These are phyloP conservation scores for Ptilorrhoa leucosticta DNA, from an alignment of 2,113 vertebrate genomes.

Conservation along the genomic window DNA sequence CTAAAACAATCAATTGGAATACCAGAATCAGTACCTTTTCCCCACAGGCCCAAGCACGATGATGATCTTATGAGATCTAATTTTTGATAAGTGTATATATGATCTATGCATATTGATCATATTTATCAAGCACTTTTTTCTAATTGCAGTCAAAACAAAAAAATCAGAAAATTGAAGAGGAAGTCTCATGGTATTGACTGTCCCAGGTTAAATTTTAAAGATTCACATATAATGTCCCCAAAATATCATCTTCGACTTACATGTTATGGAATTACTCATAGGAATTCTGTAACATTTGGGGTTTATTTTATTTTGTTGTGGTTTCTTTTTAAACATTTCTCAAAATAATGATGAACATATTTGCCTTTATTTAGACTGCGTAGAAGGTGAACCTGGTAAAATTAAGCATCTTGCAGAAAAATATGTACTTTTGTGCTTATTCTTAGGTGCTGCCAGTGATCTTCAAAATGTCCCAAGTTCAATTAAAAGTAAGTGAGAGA, in stretches of 20 bases:
- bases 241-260: neutral
- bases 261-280: neutral
- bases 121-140: neutral
- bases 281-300: neutral
- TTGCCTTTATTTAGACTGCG: neutral
- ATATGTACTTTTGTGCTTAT: neutral
- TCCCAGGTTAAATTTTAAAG: neutral
- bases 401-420: neutral
- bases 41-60: neutral
- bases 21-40: neutral
- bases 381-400: neutral
- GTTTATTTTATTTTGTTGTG: neutral
- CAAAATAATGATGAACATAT: neutral
- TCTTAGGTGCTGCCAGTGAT: neutral
- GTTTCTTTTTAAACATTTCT: neutral
- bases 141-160: neutral
- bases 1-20: neutral
- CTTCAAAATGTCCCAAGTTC: neutral
- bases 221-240: fast-evolving
- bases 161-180: neutral
- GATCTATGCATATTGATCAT: neutral
- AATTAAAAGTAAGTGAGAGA: neutral
- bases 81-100: neutral
- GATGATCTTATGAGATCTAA: neutral
- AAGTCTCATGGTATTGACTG: neutral